Evolutionary conservation across 2,888 invertebrate species (phyloP), one percentile per base, ranked within the genome.

Genomic region (Drosophila affinis): DNA sequence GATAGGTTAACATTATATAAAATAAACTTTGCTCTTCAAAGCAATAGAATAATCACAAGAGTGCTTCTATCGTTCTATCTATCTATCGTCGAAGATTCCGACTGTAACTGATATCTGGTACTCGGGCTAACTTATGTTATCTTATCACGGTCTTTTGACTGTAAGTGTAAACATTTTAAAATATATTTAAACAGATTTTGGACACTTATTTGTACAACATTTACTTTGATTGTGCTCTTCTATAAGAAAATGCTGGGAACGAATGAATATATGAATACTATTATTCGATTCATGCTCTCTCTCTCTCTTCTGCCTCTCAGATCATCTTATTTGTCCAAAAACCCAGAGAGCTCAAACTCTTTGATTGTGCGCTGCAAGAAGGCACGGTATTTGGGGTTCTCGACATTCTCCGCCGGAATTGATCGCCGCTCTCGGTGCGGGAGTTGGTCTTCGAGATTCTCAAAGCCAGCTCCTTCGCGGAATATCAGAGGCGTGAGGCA

Each of bases 401-500:
- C 89, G n/a, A 91, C 89, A 69, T 92, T 91, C 61, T 83, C 81
- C 89, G 83, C 0, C 92, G 87, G 56, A 91, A 84, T 27, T 68
- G 72, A 63, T 91, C 90, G 0, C 91, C 91, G 17, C 77, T 86
- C 17, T 89, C 89, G 0, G 91, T 87, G 51, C 90, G 90, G 4
- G 91, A 86, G 34, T 82, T 87, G 6, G 72, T 85, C 89, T 63
- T 91, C 90, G 4, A 90, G 62, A 48, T 84, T 89, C 9, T 90
- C 90, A 51, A 89, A 88, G 12, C 89, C 86, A 3, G 81, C 83
- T 9, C 82, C 73, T 64, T 91, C 91, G 78, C 91, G 90, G 39
- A 92, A 88, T 21, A 92, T 89, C n/a, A 92, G 63, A 2, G 92
- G 92, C 5, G 91, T 91, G 3, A 92, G 79, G 51, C 91, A 91